Evolutionary conservation across 2,113 vertebrate genomes (phyloP).

Genomic region (Crypturellus undulatus): DNA sequence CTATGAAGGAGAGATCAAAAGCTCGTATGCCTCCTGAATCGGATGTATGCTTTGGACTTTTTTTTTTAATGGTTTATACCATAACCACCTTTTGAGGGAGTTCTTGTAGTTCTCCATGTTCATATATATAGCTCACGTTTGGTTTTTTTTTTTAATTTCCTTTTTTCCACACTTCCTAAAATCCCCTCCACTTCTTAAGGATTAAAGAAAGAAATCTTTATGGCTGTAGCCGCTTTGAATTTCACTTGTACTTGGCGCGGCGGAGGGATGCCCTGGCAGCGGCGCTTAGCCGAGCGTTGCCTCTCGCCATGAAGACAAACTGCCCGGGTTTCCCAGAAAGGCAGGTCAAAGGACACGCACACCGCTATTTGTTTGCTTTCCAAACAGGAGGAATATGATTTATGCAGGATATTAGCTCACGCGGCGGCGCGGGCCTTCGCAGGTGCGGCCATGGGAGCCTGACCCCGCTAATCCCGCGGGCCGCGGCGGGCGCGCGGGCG

Average conservation of each 20-base stretch:
- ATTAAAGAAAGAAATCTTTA: background rate
- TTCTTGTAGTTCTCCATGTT: background rate
- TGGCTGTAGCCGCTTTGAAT: background rate
- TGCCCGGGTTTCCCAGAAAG: constrained; percentile 70
- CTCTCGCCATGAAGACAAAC: constrained; percentile 60
- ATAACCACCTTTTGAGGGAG: background rate
- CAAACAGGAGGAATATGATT: constrained; percentile 80
- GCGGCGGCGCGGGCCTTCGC: constrained; percentile 64
- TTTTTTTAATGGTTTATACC: background rate
- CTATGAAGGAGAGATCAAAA: background rate
- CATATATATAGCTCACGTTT: background rate
- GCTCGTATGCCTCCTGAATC: background rate
- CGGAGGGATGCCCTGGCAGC: background rate
- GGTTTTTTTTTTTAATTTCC: background rate
- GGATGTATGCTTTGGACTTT: background rate
- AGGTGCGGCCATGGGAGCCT: constrained; percentile 78
- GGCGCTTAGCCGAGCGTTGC: background rate
- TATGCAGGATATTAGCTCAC: constrained; percentile 79
- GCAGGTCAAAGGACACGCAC: constrained; percentile 74
- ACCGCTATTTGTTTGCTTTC: constrained; percentile 81
- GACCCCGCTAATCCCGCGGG: constrained; percentile 52
- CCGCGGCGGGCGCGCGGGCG: no score
- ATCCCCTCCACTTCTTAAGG: background rate
- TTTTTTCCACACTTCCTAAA: background rate
- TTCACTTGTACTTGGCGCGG: background rate